Evolutionary conservation across 2,113 vertebrate genomes (phyloP), one percentile per base, ranked within the genome.

Genomic region (Tyto alba): DNA sequence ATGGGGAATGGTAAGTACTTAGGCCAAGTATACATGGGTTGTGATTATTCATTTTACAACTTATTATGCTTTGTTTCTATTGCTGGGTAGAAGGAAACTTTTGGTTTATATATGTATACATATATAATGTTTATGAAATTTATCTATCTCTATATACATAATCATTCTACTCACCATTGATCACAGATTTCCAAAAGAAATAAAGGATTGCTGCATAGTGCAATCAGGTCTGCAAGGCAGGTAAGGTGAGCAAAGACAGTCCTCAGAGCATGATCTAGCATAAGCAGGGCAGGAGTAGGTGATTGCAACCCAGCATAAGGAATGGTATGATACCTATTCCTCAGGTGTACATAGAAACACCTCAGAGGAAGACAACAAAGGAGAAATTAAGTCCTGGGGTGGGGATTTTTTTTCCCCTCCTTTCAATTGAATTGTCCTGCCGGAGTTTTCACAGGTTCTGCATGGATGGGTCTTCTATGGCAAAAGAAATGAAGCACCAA

Each of bases 181-280:
- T 53, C 22, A 47, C 19, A 41, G 16, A 34, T 36, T 64, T 82
- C 56, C 18, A 13, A 55, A 75, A 67, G 45, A 60, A 74, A 60
- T 32, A 69, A 29, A 55, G 21, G 26, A 36, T 55, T 26, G 5
- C 27, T 83, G 40, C 26, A 50, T 29, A 50, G 25, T 64, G 45
- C n/a, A 40, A 7, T 55, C 18, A 82, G 48, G 9, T 27, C n/a
- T 43, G 27, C 13, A 41, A 34, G 26, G 56, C 23, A 45, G 16
- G 10, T 34, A 29, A 64, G 27, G 16, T 34, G 43, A 47, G 21
- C 10, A 82, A 38, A 74, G 27, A 50, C 4, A 19, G 15, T 53
- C 40, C 55, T 73, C 12, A 21, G 55, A 78, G 8, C 21, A 34
- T 0, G 0, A 34, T 12, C 15, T 5, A 41, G 14, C 23, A 62